Percentiles rank a stretch among this genome's conserved stretches.
Conservation (phyloP, 2,113 vertebrate genomes). For the Crotalus helleri region DNA sequence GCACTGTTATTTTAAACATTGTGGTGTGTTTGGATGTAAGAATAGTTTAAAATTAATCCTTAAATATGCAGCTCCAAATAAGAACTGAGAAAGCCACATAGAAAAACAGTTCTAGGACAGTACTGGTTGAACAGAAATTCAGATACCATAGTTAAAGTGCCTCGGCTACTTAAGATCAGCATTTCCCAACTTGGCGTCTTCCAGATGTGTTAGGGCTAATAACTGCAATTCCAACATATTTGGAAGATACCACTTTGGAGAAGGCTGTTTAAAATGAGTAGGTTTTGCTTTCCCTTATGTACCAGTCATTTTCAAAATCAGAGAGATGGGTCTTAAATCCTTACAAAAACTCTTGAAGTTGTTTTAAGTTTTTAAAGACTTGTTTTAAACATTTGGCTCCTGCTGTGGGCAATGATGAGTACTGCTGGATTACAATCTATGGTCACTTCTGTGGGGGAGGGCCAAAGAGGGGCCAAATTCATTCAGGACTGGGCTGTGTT, state of each 20-base stretch:
- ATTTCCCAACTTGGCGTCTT: not conserved
- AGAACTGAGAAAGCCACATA: not conserved
- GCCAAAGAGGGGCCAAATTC: not conserved
- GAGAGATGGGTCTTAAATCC: not conserved
- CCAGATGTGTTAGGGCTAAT: not conserved
- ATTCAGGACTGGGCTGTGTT: not conserved
- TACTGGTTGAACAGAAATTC: not conserved
- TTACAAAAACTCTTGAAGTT: not conserved
- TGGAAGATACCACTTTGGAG: not conserved
- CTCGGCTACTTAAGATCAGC: not conserved
- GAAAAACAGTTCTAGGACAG: not conserved
- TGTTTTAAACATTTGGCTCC: not conserved
- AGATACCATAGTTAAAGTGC: not conserved
- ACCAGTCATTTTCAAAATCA: not conserved
- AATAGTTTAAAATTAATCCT: not conserved
- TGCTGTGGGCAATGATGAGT: not conserved
- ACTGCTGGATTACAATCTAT: not conserved
- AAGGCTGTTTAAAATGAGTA: not conserved
- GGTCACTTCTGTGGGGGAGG: not conserved
- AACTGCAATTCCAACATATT: not conserved
- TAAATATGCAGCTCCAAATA: not conserved
- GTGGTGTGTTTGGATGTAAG: not conserved
- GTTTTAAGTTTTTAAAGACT: not conserved
- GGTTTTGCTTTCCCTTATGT: not conserved
- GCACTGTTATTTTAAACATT: not conserved